Evolutionary conservation across 1,140 invertebrate genomes (phyloP), one percentile per base, ranked within the genome.

Genomic region (Dendroctonus valens): DNA sequence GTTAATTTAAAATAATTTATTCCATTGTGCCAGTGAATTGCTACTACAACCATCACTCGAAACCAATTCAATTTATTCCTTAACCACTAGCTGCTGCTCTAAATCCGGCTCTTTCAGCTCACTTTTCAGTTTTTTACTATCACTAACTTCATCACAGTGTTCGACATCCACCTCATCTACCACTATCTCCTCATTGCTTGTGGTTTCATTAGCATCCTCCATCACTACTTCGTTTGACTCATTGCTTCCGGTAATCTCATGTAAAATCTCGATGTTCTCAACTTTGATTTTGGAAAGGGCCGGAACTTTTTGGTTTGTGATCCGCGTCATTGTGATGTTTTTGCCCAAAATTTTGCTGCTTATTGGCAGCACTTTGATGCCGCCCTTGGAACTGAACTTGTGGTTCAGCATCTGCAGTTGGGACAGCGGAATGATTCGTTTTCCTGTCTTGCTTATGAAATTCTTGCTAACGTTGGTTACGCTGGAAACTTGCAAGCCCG

Each of bases 361-460:
- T 37, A 78, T 51, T 6, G 76, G 76, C 40, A 78, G 52, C 26
- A 78, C 72, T 60, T 76, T 76, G 37, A 78, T 74, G 15, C 72
- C 66, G 7, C 72, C 74, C 66, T 77, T 78, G 5, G 74, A 69
- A 57, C 40, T 49, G 8, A 65, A 46, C 15, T 57, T 55, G 12
- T 59, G 46, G 61, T 75, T 76, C 38, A 78, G 44, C 59, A 76
- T 69, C 63, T 76, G 75, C 12, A 77, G 60, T 44, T 75, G 74
- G 7, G 74, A 75, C 7, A 77, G 54, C 2, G 76, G 74, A 9
- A 78, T 73, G 5, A 76, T 68, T 59, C 76, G 75, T 55, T 77
- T 77, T 7, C 67, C 69, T 57, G 71, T 74, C 6, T 72, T 72
- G 12, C 73, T 72, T 5, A 76, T 70, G 8, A 77, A 70, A 70